Percentiles rank a stretch among this genome's conserved stretches.
Conservation (phyloP, 2,888 invertebrate genomes). For the Fragum sueziense region DNA sequence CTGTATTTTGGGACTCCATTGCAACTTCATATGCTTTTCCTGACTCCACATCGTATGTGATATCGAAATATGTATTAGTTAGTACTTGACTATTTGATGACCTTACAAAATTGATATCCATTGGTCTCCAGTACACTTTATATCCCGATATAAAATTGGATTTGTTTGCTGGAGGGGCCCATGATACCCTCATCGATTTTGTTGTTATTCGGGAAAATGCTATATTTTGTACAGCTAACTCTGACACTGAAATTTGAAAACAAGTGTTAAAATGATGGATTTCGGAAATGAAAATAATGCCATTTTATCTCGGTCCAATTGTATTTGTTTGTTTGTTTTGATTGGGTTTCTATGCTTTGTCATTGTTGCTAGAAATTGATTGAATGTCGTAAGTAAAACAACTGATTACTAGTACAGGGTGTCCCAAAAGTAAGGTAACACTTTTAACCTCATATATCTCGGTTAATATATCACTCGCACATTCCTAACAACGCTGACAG, state of each 20-base stretch:
- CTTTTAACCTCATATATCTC: too few species aligned
- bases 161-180: conserved; percentile 14
- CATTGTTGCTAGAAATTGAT: too few species aligned
- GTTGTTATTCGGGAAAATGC: conserved; percentile 15
- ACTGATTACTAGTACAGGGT: too few species aligned
- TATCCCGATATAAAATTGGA: not conserved
- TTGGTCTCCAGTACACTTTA: conserved; percentile 15
- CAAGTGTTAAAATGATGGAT: too few species aligned
- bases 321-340: too few species aligned
- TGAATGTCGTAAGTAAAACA: too few species aligned
- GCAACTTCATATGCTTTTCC: conserved; percentile 25
- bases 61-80: not conserved
- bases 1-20: conserved; percentile 11
- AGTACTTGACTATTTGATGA: not conserved
- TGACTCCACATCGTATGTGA: not conserved
- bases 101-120: not conserved
- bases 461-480: too few species aligned
- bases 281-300: too few species aligned
- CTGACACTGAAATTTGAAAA: not conserved
- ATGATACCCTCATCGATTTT: conserved; percentile 10
- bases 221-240: not conserved
- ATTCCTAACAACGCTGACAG: too few species aligned
- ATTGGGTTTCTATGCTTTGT: too few species aligned
- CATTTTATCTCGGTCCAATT: too few species aligned
- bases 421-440: too few species aligned